A percentile compares a stretch with the other conserved stretches of the same genome.
These are phyloP conservation scores for Drosophila fulvimacula DNA, from an alignment of 2,888 invertebrate species.

Conservation along the genomic window DNA sequence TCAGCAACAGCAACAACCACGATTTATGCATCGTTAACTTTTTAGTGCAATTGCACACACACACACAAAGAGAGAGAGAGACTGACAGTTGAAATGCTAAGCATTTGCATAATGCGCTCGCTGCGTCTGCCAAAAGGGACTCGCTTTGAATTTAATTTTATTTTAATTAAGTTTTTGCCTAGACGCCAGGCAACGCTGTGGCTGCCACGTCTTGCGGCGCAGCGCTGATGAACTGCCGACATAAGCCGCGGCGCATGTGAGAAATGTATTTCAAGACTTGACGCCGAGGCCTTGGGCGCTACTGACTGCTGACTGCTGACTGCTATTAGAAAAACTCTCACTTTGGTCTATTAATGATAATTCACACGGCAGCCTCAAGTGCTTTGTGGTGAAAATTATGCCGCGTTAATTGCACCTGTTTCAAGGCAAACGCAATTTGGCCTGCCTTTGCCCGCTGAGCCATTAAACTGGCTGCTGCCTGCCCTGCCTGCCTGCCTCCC, in stretches of 20 bases:
- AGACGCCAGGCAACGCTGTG: slow-evolving; percentile 29
- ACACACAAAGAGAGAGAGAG: background rate
- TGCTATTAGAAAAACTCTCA: slow-evolving; percentile 51
- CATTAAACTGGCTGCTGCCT: slow-evolving; percentile 55
- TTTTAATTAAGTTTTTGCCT: slow-evolving; percentile 71
- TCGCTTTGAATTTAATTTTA: slow-evolving; percentile 58
- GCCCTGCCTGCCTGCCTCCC: background rate
- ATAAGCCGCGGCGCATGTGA: slow-evolving; percentile 20
- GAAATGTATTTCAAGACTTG: slow-evolving; percentile 23
- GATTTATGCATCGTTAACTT: slow-evolving; percentile 78
- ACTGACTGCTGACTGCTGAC: slow-evolving; percentile 1
- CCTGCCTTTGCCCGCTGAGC: slow-evolving; percentile 62
- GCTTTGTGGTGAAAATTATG: slow-evolving; percentile 67
- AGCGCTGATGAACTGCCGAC: slow-evolving; percentile 48
- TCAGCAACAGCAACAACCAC: slow-evolving; percentile 24
- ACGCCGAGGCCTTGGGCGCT: slow-evolving; percentile 43
- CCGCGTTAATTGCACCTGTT: slow-evolving; percentile 67
- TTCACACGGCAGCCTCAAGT: slow-evolving; percentile 67
- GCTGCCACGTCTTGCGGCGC: slow-evolving; percentile 31
- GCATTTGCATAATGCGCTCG: slow-evolving; percentile 68
- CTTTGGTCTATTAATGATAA: slow-evolving; percentile 77
- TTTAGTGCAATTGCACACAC: slow-evolving; percentile 55
- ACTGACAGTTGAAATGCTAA: slow-evolving; percentile 32
- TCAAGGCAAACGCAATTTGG: slow-evolving; percentile 60
- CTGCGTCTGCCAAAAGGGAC: slow-evolving; percentile 23